Conservation (phyloP, 2,113 vertebrate genomes). For the Rutilus rutilus region DNA sequence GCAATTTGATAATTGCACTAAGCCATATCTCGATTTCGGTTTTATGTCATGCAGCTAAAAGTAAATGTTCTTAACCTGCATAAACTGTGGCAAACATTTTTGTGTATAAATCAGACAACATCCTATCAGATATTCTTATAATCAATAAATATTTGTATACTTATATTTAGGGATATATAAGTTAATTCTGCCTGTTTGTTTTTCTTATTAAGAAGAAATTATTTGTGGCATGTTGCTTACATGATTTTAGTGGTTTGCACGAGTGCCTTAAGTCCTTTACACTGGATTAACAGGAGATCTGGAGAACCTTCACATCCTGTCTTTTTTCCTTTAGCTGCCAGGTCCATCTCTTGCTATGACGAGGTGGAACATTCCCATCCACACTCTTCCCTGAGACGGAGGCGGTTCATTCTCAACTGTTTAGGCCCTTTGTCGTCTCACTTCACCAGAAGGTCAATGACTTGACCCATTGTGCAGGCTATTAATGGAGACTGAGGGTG, state of each 20-base stretch:
- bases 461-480: not conserved
- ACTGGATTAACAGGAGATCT: not conserved
- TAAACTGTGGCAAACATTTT: not conserved
- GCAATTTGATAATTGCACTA: no score
- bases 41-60: not conserved
- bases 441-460: slow-evolving; percentile 25
- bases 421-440: not conserved
- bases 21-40: no score
- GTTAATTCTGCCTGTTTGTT: not conserved
- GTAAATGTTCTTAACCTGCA: not conserved
- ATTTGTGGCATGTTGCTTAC: not conserved
- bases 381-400: slow-evolving; percentile 13
- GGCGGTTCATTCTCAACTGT: slow-evolving; percentile 24
- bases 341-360: not conserved
- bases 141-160: not conserved
- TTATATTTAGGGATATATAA: not conserved
- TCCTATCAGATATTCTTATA: not conserved
- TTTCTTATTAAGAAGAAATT: not conserved
- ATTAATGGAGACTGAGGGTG: slow-evolving; percentile 9
- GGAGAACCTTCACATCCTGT: not conserved
- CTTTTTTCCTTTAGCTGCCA: slow-evolving; percentile 1
- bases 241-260: not conserved
- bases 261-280: not conserved
- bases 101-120: not conserved
- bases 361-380: not conserved